Evolutionary conservation across 2,888 invertebrate genomes (phyloP).

Genomic region (Agrochola circellaris): DNA sequence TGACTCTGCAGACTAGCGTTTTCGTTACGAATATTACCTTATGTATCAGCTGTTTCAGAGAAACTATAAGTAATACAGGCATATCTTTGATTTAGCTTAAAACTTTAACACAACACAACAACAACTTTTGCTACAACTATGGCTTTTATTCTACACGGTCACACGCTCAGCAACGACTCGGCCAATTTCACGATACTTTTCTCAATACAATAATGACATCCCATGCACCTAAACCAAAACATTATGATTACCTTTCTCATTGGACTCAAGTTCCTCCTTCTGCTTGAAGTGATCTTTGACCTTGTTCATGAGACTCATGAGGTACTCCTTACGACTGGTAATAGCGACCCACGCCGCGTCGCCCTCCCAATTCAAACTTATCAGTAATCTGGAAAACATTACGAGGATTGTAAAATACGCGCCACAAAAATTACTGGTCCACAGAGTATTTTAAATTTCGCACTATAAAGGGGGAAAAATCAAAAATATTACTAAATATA

Average conservation of each 20-base stretch:
- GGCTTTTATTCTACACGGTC: neutral
- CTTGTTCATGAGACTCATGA: slow-evolving; percentile 92
- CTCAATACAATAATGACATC: neutral
- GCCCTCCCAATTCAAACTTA: slow-evolving; percentile 91
- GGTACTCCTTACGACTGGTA: slow-evolving; percentile 94
- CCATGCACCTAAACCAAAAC: neutral
- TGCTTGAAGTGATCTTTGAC: slow-evolving; percentile 92
- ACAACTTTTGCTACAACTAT: neutral
- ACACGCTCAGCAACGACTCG: neutral
- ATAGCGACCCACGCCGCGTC: slow-evolving; percentile 99
- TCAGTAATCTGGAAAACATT: slow-evolving; percentile 76
- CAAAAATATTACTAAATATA: neutral
- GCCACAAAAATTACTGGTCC: neutral
- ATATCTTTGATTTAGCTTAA: neutral
- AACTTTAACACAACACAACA: too few relatives aligned
- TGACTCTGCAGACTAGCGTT: neutral
- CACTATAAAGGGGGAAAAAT: neutral
- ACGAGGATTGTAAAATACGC: neutral
- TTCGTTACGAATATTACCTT: neutral
- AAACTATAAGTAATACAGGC: neutral
- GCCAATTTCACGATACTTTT: neutral
- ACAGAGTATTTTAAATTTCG: neutral
- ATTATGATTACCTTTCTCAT: slow-evolving; percentile 80
- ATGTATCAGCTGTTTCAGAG: neutral
- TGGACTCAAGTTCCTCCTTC: slow-evolving; percentile 84